Base-by-base conservation (phyloP, 1,140 invertebrate species). In the Trichonephila clavipes region DNA sequence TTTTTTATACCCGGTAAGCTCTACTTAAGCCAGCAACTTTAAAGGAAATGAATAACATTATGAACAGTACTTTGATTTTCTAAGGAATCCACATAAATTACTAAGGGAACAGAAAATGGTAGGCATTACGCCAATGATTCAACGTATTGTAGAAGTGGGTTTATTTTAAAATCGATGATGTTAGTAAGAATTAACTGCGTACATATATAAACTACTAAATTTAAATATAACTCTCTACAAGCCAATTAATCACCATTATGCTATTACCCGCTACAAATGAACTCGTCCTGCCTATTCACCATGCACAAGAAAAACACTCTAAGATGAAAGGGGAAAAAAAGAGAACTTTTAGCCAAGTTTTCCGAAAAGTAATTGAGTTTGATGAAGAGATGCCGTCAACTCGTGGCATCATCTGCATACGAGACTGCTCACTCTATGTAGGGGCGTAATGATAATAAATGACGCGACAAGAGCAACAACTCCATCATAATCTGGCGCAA, bases 401-500 rank as follows among this genome's bases (percentile, higher is more conserved):
- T 14, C 18, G 7, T 24, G 2, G 7, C 51, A 8, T 51, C 21
- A 51, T 59, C 44, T 58, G 44, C 82, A 83, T 58, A 83, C 10
- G 40, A 10, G 21, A 12, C 82, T 85, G 44, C 58, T 85, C 51
- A 10, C 51, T 34, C n/a, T 21, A 28, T 85, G 82, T n/a, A 24
- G 82, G 19, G 58, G 51, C 58, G 51, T 85, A 85, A 85, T 85
- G 82, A 85, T 85, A 58, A 85, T 85, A 85, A 85, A 85, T 85
- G 82, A 85, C 58, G 51, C 21, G 82, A 85, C 58, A 59, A 85
- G 44, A 10, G 44, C 82, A 85, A 85, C 82, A 85, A 24, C 82
- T 85, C 58, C 82, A 85, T 85, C 82, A 85, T 85, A 85, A 85
- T 85, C 82, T 85, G 82, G 21, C 51, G 51, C 28, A 85, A 85